Evolutionary conservation across 2,888 invertebrate genomes (phyloP), one percentile per base, ranked within the genome.

Genomic region (Caenorhabditis macrosperma): DNA sequence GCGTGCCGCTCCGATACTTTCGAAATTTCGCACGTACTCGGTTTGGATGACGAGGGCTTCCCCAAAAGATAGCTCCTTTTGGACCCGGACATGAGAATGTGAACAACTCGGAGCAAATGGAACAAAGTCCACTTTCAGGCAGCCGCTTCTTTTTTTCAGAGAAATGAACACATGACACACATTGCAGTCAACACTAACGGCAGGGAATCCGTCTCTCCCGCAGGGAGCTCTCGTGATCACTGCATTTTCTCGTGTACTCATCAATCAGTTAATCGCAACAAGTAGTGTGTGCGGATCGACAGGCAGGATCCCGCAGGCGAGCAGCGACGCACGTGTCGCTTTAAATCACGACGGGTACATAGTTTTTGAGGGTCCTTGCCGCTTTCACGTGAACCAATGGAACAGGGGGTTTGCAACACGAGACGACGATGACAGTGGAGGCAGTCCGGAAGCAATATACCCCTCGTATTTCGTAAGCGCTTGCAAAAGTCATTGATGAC

Each of bases 201-300:
- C 26, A 41, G 41, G 54, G 17, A 33, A 68, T 54, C 50, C 35
- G 26, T 54, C 52, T 41, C 57, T 46, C 26, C 38, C 26, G n/a
- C 20, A 33, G 15, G 24, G 12, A 38, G 30, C 30, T 57, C 74
- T 50, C 64, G 74, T 74, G 74, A 74, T 74, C 64, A 64, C 50
- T 74, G 74, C 57, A 64, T 72, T 64, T 74, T 64, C 61, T 44
- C 64, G 57, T 57, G 74, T 64, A 74, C 74, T 74, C 64, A 64
- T 74, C 74, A 33, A 72, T 64, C 64, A 64, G 74, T 50, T 50
- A 64, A 74, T 64, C 74, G 64, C 64, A 64, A 74, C 59, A 74
- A 74, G 74, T 74, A 74, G 55, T 41, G 63, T 28, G 68, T 17
- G 57, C 38, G 44, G 50, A 50, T 61, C 41, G 60, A 30, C 60